A percentile compares a stretch with the other conserved stretches of the same genome.
Evolutionary conservation across 1,140 invertebrate genomes (phyloP).

Genomic region (Drosophila punjabiensis): DNA sequence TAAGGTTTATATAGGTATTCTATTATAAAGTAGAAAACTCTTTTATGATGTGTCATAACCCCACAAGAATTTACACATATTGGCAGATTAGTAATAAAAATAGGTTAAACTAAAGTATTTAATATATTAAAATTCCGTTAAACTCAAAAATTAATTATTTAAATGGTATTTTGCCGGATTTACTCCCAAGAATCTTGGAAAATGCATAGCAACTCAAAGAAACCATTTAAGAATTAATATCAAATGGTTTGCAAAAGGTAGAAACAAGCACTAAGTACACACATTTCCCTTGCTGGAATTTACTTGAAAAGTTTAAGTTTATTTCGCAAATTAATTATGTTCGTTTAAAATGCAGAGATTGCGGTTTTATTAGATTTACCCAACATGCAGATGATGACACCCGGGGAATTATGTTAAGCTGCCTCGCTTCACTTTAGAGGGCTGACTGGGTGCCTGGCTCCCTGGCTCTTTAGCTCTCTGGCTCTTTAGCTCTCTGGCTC

Average conservation of each 20-base stretch:
- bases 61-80: neutral
- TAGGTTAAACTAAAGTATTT: neutral
- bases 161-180: neutral
- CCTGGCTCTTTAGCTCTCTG: neutral
- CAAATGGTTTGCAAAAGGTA: neutral
- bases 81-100: neutral
- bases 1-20: too few relatives aligned
- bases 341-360: slow-evolving; percentile 21
- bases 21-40: neutral
- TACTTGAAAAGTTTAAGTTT: slow-evolving; percentile 5
- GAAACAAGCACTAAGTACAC: neutral
- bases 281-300: neutral
- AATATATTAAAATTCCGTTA: neutral
- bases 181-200: neutral
- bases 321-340: slow-evolving; percentile 16
- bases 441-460: neutral
- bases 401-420: slow-evolving; percentile 21
- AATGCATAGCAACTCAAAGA: neutral
- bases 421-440: slow-evolving; percentile 10
- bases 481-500: neutral
- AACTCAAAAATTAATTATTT: neutral
- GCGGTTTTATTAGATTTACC: slow-evolving; percentile 19
- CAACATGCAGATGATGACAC: slow-evolving; percentile 20
- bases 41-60: neutral
- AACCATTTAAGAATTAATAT: neutral